Conservation (phyloP, 2,113 vertebrate species). For the Catharus fuscescens region DNA sequence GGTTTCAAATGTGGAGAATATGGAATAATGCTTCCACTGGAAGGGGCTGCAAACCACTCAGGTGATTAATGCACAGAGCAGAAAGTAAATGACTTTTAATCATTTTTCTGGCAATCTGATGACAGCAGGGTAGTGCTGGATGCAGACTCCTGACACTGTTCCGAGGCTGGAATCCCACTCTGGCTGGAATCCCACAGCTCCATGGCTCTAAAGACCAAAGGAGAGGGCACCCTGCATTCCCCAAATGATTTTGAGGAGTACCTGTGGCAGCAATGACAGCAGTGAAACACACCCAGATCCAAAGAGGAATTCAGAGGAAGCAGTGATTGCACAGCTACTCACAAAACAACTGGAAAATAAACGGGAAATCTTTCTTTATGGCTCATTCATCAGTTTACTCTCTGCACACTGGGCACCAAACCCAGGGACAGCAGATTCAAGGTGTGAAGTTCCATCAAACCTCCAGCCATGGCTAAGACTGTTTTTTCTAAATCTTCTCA, state of each 20-base stretch:
- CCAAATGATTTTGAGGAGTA: background rate
- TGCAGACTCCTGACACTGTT: background rate
- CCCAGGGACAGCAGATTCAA: background rate
- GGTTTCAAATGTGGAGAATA: background rate
- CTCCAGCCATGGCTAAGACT: background rate
- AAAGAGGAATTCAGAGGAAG: background rate
- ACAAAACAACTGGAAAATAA: background rate
- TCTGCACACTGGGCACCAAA: background rate
- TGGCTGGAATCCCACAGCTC: background rate
- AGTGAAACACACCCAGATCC: background rate
- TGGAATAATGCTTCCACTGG: background rate
- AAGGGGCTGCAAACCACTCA: background rate
- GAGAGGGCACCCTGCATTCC: background rate
- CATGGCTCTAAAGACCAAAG: background rate
- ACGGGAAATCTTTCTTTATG: background rate
- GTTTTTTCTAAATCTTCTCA: background rate
- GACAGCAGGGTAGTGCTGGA: background rate
- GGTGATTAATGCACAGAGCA: background rate
- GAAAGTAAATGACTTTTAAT: background rate
- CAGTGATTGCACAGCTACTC: background rate
- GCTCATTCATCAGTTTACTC: background rate
- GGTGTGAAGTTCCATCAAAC: background rate
- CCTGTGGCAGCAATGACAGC: background rate
- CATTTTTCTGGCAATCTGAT: background rate
- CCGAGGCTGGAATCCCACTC: fast-evolving